These are phyloP conservation scores for Pseudococcus longispinus DNA, from an alignment of 2,888 invertebrate genomes.

Conservation along the genomic window DNA sequence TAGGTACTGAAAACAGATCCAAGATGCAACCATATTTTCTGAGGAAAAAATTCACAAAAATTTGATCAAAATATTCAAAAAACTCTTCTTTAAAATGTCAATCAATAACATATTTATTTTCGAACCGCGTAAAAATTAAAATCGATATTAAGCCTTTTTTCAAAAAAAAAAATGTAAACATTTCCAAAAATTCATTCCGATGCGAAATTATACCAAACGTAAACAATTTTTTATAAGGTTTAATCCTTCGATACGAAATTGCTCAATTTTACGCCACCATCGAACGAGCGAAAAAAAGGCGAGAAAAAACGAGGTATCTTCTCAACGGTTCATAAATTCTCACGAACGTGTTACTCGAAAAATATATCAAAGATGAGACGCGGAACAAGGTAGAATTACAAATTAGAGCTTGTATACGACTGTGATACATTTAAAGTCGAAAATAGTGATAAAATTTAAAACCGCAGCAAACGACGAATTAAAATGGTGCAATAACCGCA, in stretches of 20 bases:
- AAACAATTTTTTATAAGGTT: not conserved
- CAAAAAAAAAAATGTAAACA: not conserved
- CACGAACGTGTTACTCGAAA: not conserved
- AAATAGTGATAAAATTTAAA: slow-evolving; percentile 34
- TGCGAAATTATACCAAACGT: not conserved
- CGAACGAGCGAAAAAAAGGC: not conserved
- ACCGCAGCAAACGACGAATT: slow-evolving; percentile 34
- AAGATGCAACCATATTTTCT: no score
- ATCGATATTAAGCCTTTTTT: not conserved
- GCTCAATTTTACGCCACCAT: not conserved
- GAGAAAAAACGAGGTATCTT: not conserved
- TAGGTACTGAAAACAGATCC: no score
- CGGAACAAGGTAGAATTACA: not conserved
- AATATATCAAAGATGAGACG: not conserved
- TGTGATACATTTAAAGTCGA: slow-evolving; percentile 26
- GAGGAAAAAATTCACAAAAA: no score
- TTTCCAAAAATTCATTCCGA: not conserved
- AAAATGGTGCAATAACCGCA: slow-evolving; percentile 38
- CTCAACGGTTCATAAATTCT: slow-evolving; percentile 11
- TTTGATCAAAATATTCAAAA: no score
- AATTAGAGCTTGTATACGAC: slow-evolving; percentile 30
- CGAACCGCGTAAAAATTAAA: not conserved
- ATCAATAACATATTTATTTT: not conserved
- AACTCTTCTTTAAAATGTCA: no score
- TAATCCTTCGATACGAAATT: not conserved